Percentiles rank a stretch among this genome's conserved stretches.
Evolutionary conservation across 2,797 vertebrate species (phyloP).

Genomic region (Tympanoctomys barrerae): DNA sequence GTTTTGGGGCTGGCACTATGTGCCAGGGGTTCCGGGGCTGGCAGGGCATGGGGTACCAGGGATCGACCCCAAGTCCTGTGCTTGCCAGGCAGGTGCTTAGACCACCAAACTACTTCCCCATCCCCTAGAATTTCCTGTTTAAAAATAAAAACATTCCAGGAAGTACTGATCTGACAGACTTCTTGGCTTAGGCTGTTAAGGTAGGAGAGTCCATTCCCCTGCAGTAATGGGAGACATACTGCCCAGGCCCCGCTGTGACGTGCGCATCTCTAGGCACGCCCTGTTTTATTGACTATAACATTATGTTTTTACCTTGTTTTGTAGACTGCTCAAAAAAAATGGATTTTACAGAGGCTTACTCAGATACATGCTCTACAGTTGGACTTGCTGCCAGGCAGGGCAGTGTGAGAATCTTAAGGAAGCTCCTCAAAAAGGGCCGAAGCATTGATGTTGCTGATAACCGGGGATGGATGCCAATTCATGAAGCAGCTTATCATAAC

Average conservation of each 20-base stretch:
- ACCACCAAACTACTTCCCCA: not conserved
- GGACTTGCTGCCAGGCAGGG: slow-evolving; percentile 93
- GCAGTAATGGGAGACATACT: not conserved
- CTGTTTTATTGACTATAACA: slow-evolving; percentile 51
- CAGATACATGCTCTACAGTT: slow-evolving; percentile 92
- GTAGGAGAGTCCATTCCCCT: not conserved
- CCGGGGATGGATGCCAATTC: slow-evolving; percentile 95
- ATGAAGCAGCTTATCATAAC: slow-evolving; percentile 94
- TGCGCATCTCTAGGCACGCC: slow-evolving; percentile 7
- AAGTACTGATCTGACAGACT: not conserved
- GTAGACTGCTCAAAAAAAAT: slow-evolving; percentile 80
- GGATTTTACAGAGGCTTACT: slow-evolving; percentile 96
- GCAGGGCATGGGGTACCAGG: too few species aligned
- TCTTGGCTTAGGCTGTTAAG: not conserved
- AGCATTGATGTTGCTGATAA: slow-evolving; percentile 94
- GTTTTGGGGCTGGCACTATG: too few species aligned
- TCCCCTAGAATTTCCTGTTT: slow-evolving; percentile 44
- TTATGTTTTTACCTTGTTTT: slow-evolving; percentile 62
- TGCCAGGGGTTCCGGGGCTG: too few species aligned
- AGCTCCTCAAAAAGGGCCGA: slow-evolving; percentile 91
- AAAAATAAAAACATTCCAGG: slow-evolving; percentile 31
- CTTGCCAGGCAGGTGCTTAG: too few species aligned
- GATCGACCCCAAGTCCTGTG: too few species aligned
- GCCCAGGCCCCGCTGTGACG: not conserved
- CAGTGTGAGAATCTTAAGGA: slow-evolving; percentile 87